Conservation (phyloP, 2,888 invertebrate genomes). For the Folsomia candida region DNA sequence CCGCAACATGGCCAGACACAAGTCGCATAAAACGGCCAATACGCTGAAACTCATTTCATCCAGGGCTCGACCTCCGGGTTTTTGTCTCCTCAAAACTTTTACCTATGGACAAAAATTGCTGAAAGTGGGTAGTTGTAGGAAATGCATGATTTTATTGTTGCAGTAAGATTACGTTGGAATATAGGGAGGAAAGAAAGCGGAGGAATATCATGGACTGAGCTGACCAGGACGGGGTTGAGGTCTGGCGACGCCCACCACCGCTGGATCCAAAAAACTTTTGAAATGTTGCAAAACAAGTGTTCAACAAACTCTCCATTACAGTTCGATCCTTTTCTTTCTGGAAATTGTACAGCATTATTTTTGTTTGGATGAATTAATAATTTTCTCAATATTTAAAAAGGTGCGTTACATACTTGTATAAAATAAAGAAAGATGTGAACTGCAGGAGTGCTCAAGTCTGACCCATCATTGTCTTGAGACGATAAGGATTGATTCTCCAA, state of each 20-base stretch:
- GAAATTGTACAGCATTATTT: conserved; percentile 30
- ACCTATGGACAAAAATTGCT: conserved; percentile 34
- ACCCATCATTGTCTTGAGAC: conserved; percentile 55
- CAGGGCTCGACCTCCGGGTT: conserved; percentile 58
- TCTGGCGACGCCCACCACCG: conserved; percentile 1
- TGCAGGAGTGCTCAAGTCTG: conserved; percentile 75
- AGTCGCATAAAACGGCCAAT: conserved; percentile 79
- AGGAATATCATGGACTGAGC: conserved; percentile 44
- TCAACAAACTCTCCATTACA: conserved; percentile 81
- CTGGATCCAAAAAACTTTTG: conserved; percentile 30
- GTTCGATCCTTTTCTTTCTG: conserved; percentile 80
- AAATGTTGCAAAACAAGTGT: conserved; percentile 64
- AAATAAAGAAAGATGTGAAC: conserved; percentile 82
- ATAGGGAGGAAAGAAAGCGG: conserved; percentile 44
- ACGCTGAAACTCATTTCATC: conserved; percentile 65
- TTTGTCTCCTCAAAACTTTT: conserved; percentile 44
- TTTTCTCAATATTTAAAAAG: not conserved
- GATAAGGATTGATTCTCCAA: too few relatives aligned
- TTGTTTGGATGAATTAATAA: not conserved
- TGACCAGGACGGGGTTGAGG: not conserved
- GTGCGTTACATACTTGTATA: conserved; percentile 65
- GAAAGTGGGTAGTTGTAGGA: not conserved
- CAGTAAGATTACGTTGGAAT: conserved; percentile 29
- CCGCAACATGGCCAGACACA: conserved; percentile 82
- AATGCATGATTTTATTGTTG: not conserved